Evolutionary conservation across 2,797 vertebrate genomes (phyloP), one percentile per base, ranked within the genome.

Genomic region (Rhinogobio ventralis): DNA sequence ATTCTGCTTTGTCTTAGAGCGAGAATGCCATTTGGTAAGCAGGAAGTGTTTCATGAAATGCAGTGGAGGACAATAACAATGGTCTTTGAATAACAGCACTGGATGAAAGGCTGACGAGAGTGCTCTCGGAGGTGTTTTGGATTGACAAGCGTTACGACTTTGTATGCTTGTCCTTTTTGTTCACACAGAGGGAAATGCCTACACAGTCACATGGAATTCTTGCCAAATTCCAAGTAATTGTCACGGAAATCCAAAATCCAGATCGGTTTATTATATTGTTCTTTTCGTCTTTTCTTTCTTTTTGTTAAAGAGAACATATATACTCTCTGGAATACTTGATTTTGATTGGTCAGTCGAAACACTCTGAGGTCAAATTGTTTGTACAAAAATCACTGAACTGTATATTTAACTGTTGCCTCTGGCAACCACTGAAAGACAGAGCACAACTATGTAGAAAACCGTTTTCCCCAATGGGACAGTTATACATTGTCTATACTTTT

Each of bases 21-120:
- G 39, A 69, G 69, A 79, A 72, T 82, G 80, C 33, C 77, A 83
- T 86, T 87, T 88, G 86, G 89, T 88, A 89, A 85, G 83, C 87
- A 87, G 88, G 87, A 86, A 89, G 83, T 85, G 82, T 90, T 89
- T 88, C 71, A 45, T 42, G 77, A 91, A 88, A 89, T 90, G 89
- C 81, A 84, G 74, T 42, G 51, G 75, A 76, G 79, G 36, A 80
- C 60, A 87, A 84, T 78, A 88, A 88, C 84, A 87, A 88, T 53
- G 60, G 71, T 77, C 76, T 69, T 64, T 80, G 79, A 84, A 89
- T 83, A 82, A 84, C 73, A 76, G 85, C n/a, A 49, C 23, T 74
- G 76, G 79, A 81, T 84, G 75, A 88, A 88, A 86, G 78, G 86
- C 87, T 84, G 89, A 89, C 85, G 78, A 87, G 84, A 81, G 79